Conservation (phyloP, 2,888 invertebrate species). For the Ochropacha duplaris region DNA sequence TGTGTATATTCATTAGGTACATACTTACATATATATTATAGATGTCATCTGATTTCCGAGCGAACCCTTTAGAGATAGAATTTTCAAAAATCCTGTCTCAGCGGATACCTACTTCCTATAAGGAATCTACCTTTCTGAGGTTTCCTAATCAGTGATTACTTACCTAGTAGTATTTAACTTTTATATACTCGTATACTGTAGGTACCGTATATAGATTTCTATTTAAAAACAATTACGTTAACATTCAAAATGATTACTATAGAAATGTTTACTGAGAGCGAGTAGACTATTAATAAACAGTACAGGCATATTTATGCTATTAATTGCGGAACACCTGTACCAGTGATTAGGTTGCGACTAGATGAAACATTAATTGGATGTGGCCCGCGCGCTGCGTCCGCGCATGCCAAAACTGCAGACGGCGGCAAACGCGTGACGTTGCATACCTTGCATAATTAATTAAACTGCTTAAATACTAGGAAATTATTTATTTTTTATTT, state of each 20-base stretch:
- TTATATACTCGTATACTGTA: too few species aligned
- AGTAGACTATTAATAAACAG: conserved; percentile 26
- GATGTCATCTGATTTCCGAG: too few species aligned
- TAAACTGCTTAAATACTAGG: background rate
- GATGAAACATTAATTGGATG: conserved; percentile 52
- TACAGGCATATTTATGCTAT: conserved; percentile 40
- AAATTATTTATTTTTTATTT: too few species aligned
- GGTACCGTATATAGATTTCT: too few species aligned
- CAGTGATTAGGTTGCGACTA: conserved; percentile 39
- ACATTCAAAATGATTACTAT: background rate
- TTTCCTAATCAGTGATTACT: too few species aligned
- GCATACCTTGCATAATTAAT: background rate
- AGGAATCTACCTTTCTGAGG: too few species aligned
- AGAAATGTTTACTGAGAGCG: conserved; percentile 4
- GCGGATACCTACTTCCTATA: too few species aligned
- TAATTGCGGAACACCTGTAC: conserved; percentile 60
- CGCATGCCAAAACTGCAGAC: conserved; percentile 30
- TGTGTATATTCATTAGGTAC: too few species aligned
- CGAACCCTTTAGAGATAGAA: too few species aligned
- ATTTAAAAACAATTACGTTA: background rate
- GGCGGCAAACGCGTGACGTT: conserved; percentile 15
- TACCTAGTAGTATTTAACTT: too few species aligned
- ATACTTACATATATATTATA: too few species aligned
- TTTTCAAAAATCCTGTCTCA: too few species aligned
- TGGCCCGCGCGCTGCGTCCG: conserved; percentile 30